A percentile compares a stretch with the other conserved stretches of the same genome.
Conservation (phyloP, 1,140 invertebrate species). For the Kradibia gibbosae region DNA sequence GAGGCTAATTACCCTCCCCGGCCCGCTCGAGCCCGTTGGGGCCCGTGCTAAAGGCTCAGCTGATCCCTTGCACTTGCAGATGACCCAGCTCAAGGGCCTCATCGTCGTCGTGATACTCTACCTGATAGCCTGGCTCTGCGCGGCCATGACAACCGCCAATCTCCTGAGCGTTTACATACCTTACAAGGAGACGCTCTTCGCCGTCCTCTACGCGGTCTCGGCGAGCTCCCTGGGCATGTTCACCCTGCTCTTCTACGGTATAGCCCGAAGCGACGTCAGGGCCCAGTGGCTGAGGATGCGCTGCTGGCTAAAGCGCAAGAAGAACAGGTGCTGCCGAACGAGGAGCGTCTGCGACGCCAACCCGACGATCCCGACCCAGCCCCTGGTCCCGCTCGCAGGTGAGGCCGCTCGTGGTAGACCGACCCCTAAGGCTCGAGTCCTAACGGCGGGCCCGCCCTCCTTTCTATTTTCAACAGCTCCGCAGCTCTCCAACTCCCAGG, state of each 20-base stretch:
- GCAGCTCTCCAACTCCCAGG: slow-evolving; percentile 65
- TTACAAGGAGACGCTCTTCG: slow-evolving; percentile 84
- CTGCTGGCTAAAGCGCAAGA: slow-evolving; percentile 76
- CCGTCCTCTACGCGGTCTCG: slow-evolving; percentile 82
- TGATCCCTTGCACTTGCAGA: slow-evolving; percentile 77
- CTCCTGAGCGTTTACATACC: slow-evolving; percentile 77
- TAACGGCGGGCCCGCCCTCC: too few species aligned
- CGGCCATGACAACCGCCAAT: slow-evolving; percentile 79
- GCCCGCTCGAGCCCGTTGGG: too few species aligned
- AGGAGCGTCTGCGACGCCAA: slow-evolving; percentile 79
- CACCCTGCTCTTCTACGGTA: slow-evolving; percentile 88
- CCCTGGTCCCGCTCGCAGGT: slow-evolving; percentile 62
- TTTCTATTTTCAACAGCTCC: too few species aligned
- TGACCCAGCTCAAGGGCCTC: slow-evolving; percentile 85
- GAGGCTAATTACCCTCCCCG: too few species aligned
- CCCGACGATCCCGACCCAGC: slow-evolving; percentile 73
- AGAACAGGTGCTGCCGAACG: slow-evolving; percentile 77
- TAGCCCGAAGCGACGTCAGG: slow-evolving; percentile 86
- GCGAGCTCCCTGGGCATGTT: slow-evolving; percentile 84
- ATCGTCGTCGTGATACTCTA: slow-evolving; percentile 85
- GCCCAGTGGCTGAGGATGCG: slow-evolving; percentile 80
- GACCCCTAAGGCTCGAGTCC: too few species aligned
- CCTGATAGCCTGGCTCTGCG: slow-evolving; percentile 82
- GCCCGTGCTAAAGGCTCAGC: too few species aligned
- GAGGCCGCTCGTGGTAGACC: too few species aligned